Evolutionary conservation across 1,140 invertebrate species (phyloP).

Genomic region (Sinella curviseta): DNA sequence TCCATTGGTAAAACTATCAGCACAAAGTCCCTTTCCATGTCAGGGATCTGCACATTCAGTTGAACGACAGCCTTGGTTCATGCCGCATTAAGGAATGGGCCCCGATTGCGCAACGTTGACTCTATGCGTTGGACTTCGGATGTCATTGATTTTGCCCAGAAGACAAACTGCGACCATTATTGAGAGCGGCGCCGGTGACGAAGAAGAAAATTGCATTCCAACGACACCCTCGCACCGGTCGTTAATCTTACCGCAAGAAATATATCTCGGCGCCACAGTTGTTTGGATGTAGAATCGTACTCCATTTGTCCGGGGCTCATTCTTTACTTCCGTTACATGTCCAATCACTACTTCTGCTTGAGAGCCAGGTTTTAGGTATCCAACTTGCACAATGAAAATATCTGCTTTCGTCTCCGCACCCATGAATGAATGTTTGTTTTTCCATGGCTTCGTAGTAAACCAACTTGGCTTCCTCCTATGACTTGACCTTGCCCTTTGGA

Average conservation of each 20-base stretch:
- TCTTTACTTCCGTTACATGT: constrained; percentile 58
- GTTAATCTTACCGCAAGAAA: constrained; percentile 44
- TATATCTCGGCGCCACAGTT: constrained; percentile 50
- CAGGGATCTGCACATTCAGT: not conserved
- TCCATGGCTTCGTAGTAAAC: constrained; percentile 58
- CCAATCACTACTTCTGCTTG: constrained; percentile 58
- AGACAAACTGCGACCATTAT: constrained; percentile 39
- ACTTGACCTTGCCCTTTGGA: constrained; percentile 55
- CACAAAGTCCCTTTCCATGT: constrained; percentile 38
- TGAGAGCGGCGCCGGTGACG: constrained; percentile 36
- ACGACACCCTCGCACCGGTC: constrained; percentile 40
- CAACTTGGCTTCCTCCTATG: constrained; percentile 56
- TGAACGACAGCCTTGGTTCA: not conserved
- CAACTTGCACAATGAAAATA: constrained; percentile 52
- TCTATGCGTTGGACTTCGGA: too few species aligned
- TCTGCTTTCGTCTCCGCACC: constrained; percentile 57
- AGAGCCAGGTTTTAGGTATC: constrained; percentile 56
- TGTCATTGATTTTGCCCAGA: too few species aligned
- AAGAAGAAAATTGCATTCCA: constrained; percentile 46
- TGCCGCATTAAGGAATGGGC: constrained; percentile 38
- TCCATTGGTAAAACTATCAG: constrained; percentile 19
- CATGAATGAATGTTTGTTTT: constrained; percentile 56
- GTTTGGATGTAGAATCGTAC: constrained; percentile 56
- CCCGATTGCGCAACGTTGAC: constrained; percentile 36
- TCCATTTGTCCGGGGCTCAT: constrained; percentile 53